Base-by-base conservation (phyloP, 2,888 invertebrate species). In the Andrena minutula region DNA sequence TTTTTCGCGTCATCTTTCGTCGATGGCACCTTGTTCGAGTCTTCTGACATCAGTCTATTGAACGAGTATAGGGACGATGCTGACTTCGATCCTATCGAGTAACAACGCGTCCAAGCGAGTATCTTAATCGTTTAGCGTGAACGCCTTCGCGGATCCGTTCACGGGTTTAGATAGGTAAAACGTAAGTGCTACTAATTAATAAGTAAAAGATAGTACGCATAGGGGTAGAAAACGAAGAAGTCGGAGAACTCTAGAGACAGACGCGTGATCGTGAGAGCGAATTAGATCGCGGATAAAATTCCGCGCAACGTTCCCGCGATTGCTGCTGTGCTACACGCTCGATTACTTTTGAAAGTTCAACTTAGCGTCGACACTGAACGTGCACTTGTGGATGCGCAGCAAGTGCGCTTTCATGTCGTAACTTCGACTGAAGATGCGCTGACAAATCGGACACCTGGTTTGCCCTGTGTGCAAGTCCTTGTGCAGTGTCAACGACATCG, bases 401-500 rank as follows among this genome's bases (percentile, higher is more conserved):
- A 96, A 92, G 86, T 96, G 96, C 87, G 95, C 95, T 85, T 95
- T 94, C 96, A 96, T 96, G 86, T 96, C 95, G 89, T 96, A 96
- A 82, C 95, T 95, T 80, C 96, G 94, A 86, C 95, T 96, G 91
- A 96, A 96, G 79, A 95, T 95, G 84, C 95, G 94, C 85, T 95
- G 95, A 88, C 96, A 96, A 70, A 96, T 95, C 10, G 96, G 96
- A 88, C 96, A 96, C 89, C 95, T 95, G 28, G 96, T 96, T 92
- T 96, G 95, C 32, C 96, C 96, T 70, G 95, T 95, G 88, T 96
- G 96, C 63, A 95, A 95, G 91, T 95, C 95, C 93, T 95, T 95
- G 90, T 96, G 96, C 69, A 96, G 94, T 75, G 95, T 95, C 89
- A 96, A 93, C 72, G 96, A 96, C 84, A 95, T 96, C 20, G 95